Base-by-base conservation (phyloP, 2,888 invertebrate species). In the Oxyscelio sp. region DNA sequence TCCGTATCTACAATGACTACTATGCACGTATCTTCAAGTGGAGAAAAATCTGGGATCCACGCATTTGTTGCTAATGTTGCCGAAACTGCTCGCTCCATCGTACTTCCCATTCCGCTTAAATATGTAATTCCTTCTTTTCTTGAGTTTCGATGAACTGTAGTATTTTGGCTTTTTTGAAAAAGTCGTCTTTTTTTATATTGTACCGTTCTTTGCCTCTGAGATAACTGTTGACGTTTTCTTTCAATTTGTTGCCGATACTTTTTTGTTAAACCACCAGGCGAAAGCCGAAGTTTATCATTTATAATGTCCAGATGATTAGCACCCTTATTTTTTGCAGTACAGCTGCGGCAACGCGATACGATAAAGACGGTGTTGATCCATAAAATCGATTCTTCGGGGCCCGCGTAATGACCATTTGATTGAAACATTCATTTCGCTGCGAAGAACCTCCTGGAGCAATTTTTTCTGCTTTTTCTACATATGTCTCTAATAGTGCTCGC, bases 401-500 rank as follows among this genome's bases (percentile, higher is more conserved):
- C 24, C 70, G 45, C n/a, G 43, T 77, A 6, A 65, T 45, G 15
- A 56, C 27, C 48, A 78, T 70, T 11, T 50, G 70, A 45, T 86
- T 81, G n/a, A 82, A 71, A 2, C 63, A 74, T 19, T 86, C 84
- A 50, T 86, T 84, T 6, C 24, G 38, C 43, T 84, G 83, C 27
- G 71, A 81, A 3, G 86, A 86, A 8, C 71, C 84, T 54, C 79
- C 43, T 9, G 77, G 78, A 13, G 81, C 73, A 48, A 82, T 77
- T 31, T 56, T 63, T 0, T 63, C 56, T 6, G 65, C 63, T 56
- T 75, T 75, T 2, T 65, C 13, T 13, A 56, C 82, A 15, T 70
- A 82, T 40, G 17, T 19, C 13, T 65, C 70, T 13, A 84, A n/a
- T 1, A 78, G n/a, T 13, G 9, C 3, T 52, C 40, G 4, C 0